Evolutionary conservation across 2,113 vertebrate species (phyloP).

Genomic region (Axis porcinus): DNA sequence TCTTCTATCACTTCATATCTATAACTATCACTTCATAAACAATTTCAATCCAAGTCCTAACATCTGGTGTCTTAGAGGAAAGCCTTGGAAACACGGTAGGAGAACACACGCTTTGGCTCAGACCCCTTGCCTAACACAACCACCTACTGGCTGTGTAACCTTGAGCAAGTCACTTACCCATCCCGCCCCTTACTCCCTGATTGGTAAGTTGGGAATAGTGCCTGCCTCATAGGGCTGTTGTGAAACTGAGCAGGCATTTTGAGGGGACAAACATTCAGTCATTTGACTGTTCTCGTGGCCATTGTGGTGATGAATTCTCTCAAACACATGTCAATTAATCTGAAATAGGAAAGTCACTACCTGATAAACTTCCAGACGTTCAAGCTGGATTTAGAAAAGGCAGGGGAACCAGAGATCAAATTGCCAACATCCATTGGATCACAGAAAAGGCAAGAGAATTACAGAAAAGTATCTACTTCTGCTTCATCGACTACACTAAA

Average conservation of each 20-base stretch:
- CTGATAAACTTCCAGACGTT: neutral
- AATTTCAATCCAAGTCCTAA: constrained; percentile 17
- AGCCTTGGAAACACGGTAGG: constrained; percentile 7
- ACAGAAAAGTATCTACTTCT: neutral
- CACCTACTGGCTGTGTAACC: neutral
- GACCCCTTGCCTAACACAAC: neutral
- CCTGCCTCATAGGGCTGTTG: neutral
- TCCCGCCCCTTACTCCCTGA: neutral
- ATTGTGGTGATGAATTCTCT: neutral
- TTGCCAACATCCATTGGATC: neutral
- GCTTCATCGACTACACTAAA: neutral
- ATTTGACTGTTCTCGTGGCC: neutral
- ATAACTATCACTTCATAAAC: neutral
- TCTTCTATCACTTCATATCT: constrained; percentile 1
- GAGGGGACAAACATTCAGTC: neutral
- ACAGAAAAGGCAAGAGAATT: neutral
- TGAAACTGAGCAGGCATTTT: neutral
- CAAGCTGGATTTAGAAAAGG: neutral
- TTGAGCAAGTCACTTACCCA: neutral
- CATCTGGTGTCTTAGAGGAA: constrained; percentile 22
- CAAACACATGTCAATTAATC: neutral
- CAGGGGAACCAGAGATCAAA: neutral
- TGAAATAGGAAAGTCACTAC: neutral
- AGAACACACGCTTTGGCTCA: neutral
- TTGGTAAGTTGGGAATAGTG: neutral